A percentile compares a stretch with the other conserved stretches of the same genome.
phyloP scores from a whole-genome alignment of 2,797 vertebrate species.

The Chlorospingus semifuscus region DNA sequence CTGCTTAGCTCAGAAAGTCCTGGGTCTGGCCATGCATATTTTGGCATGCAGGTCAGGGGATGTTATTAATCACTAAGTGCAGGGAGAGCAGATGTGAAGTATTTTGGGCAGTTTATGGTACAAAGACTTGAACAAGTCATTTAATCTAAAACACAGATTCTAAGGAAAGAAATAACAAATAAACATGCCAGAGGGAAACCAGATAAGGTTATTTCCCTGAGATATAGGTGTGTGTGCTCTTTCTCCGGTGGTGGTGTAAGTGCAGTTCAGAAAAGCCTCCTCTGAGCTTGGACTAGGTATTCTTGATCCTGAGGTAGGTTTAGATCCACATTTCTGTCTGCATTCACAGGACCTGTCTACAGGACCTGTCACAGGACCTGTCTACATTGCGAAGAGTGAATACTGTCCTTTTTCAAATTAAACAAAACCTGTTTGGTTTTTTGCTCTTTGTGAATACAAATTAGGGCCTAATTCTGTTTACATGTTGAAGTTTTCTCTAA shows the following conservation, averaged over 20 bases:
- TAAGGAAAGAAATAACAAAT: background rate
- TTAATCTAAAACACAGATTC: background rate
- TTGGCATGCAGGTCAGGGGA: background rate
- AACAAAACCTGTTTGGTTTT: background rate
- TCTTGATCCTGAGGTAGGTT: background rate
- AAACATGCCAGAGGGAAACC: background rate
- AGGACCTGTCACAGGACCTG: background rate
- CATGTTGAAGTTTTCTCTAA: background rate
- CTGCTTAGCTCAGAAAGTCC: background rate
- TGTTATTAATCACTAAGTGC: background rate
- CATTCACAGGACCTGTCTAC: background rate
- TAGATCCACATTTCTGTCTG: background rate
- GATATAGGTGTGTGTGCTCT: background rate
- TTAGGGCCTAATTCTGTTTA: background rate
- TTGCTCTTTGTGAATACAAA: background rate
- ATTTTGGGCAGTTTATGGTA: background rate
- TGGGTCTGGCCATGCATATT: background rate
- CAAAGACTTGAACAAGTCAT: background rate
- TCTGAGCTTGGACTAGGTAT: background rate
- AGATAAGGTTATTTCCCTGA: background rate
- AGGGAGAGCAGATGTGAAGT: background rate
- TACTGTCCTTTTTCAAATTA: background rate
- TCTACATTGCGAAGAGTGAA: background rate
- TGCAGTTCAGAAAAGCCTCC: background rate
- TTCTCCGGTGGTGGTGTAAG: background rate